A percentile compares a stretch with the other conserved stretches of the same genome.
phyloP scores from a whole-genome alignment of 2,888 invertebrate species.

The Tryphoninae sp. region DNA sequence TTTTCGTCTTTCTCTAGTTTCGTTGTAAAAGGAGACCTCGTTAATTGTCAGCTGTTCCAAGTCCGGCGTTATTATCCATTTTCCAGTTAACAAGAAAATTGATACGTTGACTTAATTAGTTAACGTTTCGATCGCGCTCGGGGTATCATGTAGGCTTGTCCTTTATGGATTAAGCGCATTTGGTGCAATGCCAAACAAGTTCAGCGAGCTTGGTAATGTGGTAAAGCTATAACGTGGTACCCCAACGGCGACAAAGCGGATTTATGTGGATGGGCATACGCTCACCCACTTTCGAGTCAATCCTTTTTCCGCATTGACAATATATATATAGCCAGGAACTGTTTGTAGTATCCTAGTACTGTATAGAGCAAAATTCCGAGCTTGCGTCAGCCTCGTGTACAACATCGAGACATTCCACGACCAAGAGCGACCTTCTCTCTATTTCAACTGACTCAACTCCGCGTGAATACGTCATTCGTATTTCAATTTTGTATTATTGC shows the following conservation, averaged over 20 bases:
- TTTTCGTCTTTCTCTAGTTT: neutral
- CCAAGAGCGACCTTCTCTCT: neutral
- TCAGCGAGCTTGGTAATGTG: neutral
- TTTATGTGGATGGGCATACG: slow-evolving; percentile 15
- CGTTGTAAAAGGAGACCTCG: neutral
- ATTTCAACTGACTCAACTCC: neutral
- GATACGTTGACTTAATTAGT: slow-evolving; percentile 15
- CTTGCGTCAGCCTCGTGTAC: neutral
- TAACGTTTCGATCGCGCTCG: neutral
- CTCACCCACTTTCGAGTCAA: neutral
- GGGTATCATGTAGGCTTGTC: neutral
- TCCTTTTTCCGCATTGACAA: slow-evolving; percentile 19
- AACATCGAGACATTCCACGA: neutral
- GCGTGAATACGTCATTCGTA: neutral
- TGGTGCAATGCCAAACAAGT: slow-evolving; percentile 25
- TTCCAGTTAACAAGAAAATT: neutral
- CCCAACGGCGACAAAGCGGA: slow-evolving; percentile 8
- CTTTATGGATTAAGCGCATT: slow-evolving; percentile 9
- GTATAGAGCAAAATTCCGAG: neutral
- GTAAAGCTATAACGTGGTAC: neutral
- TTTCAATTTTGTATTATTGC: neutral
- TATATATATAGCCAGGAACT: neutral
- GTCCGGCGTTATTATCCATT: neutral
- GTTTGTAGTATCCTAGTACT: neutral
- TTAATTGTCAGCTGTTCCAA: neutral